Percentiles rank a stretch among this genome's conserved stretches.
Evolutionary conservation across 2,113 vertebrate species (phyloP).

Genomic region (Pomatorhinus ruficollis): DNA sequence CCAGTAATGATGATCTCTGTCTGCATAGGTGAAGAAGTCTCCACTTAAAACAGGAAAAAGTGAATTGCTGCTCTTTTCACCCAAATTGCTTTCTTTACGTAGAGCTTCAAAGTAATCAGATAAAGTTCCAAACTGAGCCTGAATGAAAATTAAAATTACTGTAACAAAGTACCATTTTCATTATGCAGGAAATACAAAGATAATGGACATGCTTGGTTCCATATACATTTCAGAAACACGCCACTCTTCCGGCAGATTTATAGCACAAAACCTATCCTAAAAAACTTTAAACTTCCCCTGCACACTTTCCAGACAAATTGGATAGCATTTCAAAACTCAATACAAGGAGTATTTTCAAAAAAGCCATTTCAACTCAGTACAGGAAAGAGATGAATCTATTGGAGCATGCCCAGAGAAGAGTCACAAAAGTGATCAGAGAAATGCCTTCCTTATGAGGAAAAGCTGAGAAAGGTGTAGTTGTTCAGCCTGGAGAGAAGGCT

Average conservation of each 20-base stretch:
- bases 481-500: background rate
- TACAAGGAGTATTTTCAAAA: background rate
- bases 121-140: constrained; percentile 92
- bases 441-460: fast-evolving
- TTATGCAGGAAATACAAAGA: background rate
- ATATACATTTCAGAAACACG: background rate
- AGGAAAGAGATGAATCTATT: background rate
- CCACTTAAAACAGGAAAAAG: constrained; percentile 84
- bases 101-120: constrained; percentile 90
- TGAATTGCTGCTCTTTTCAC: constrained; percentile 36
- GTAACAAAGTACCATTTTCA: background rate
- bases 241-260: background rate
- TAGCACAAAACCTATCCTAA: background rate
- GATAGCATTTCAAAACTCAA: background rate
- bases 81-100: constrained; percentile 63
- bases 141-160: constrained; percentile 20
- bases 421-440: background rate
- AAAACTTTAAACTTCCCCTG: background rate
- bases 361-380: background rate
- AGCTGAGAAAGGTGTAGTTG: background rate
- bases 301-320: background rate
- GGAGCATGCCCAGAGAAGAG: background rate
- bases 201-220: background rate
- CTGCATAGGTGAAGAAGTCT: constrained; percentile 95
- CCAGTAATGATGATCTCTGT: constrained; percentile 95